phyloP scores from a whole-genome alignment of 2,113 vertebrate genomes.

The Gymnorhina tibicen region DNA sequence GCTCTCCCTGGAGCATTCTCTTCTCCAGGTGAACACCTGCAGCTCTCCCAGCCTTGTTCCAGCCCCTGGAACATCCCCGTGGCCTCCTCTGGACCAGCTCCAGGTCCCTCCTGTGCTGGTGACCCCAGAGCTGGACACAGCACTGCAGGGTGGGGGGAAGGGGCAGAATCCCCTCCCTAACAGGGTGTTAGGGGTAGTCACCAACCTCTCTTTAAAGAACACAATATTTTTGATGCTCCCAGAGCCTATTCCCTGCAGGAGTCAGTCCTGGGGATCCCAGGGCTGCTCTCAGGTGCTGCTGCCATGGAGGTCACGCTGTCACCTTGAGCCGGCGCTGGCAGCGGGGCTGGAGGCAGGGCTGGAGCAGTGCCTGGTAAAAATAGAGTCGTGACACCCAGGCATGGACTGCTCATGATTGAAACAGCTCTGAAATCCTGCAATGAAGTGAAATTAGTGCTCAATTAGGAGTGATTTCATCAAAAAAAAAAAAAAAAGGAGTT shows the following conservation, averaged over 20 bases:
- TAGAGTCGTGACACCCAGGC: background rate
- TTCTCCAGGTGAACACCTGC: rapidly evolving
- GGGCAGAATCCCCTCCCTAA: background rate
- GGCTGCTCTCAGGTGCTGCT: background rate
- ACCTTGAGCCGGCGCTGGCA: background rate
- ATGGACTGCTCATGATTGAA: background rate
- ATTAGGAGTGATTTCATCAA: background rate
- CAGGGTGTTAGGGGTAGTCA: rapidly evolving
- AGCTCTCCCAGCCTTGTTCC: background rate
- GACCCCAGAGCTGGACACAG: background rate
- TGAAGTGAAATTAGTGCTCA: background rate
- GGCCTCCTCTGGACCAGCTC: background rate
- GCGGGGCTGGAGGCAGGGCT: background rate
- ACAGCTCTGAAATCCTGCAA: background rate
- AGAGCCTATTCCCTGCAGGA: background rate
- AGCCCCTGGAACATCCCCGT: background rate
- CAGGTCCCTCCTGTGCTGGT: no score
- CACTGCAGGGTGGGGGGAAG: background rate
- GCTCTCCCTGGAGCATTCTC: background rate
- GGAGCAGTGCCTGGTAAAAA: background rate
- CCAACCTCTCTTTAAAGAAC: rapidly evolving
- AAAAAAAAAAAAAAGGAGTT: background rate
- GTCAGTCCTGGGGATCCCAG: rapidly evolving
- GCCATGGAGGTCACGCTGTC: background rate
- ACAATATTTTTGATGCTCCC: rapidly evolving